Evolutionary conservation across 2,888 invertebrate genomes (phyloP).

Genomic region (Bugulina stolonifera): DNA sequence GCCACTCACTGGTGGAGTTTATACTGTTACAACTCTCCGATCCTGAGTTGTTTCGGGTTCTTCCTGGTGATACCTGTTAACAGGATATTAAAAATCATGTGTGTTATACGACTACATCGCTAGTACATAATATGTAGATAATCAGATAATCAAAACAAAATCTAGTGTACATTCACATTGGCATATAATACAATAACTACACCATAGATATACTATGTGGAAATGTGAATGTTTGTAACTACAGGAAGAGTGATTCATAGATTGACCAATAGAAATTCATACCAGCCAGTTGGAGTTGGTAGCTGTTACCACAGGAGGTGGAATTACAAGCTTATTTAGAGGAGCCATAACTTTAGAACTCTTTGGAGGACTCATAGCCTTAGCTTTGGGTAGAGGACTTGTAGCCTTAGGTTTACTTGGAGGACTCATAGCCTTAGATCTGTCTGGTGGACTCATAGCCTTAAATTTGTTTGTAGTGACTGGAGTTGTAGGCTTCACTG

Average conservation of each 20-base stretch:
- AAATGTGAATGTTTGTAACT: neutral
- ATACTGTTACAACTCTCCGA: constrained; percentile 36
- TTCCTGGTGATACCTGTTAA: neutral
- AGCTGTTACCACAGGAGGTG: neutral
- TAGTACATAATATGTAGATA: too few relatives aligned
- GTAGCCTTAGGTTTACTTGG: neutral
- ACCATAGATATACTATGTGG: neutral
- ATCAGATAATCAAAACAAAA: too few relatives aligned
- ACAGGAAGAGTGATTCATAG: neutral
- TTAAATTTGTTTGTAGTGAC: too few relatives aligned
- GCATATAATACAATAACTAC: too few relatives aligned
- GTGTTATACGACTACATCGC: too few relatives aligned
- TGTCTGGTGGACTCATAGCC: neutral
- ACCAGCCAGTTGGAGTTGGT: neutral
- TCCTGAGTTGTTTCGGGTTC: neutral
- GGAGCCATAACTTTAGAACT: neutral
- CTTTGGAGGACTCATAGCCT: neutral
- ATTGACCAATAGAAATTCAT: too few relatives aligned
- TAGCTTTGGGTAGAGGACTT: neutral
- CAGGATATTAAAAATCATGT: too few relatives aligned
- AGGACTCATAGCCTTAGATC: neutral
- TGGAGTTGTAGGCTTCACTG: too few relatives aligned
- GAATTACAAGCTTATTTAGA: neutral
- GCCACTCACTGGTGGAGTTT: constrained; percentile 52
- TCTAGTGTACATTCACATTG: too few relatives aligned